Base-by-base conservation (phyloP, 2,113 vertebrate genomes). In the Euleptes europaea region DNA sequence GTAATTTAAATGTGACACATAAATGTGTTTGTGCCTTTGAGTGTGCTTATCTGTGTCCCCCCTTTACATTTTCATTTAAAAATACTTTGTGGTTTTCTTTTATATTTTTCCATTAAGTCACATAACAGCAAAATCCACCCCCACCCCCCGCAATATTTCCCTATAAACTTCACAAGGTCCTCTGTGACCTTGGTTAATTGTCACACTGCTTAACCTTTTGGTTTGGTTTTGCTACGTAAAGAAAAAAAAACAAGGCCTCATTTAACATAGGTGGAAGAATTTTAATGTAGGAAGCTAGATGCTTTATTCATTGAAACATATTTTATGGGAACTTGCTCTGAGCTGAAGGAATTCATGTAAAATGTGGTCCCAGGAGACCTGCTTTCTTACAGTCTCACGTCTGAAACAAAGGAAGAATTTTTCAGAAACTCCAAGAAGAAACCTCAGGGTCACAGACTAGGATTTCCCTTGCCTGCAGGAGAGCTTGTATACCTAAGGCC, bases 281-380 rank as follows among this genome's bases (percentile, higher is more conserved):
- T 91, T 94, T 93, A 95, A 92, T 84, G 69, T 85, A 21, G 21
- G 73, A 70, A 84, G 88, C 49, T 90, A 89, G 88, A 89, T 88
- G 80, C 88, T 90, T 90, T 92, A 86, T 92, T 93, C 84, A 91
- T 91, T 94, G 79, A 94, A 82, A 93, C 90, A 83, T 90, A 83
- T 86, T 94, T 95, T 91, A 93, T 92, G 88, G 78, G 71, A 86
- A 73, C 71, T 91, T 92, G 84, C 78, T 94, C 71, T 80, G 77
- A 93, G 85, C 87, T 90, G 88, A 86, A 87, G 89, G 84, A 92
- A 93, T 82, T 85, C 4, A 44, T 81, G 86, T 91, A 93, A 95
- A 92, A 92, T 47, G 65, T n/a, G 67, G 90, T 90, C 91, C 77
- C 87, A 86, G 54, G 83, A 87, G 83, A 80, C 83, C 71, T 88